Conservation (phyloP, 2,113 vertebrate species). For the Aspidoscelis tigris region DNA sequence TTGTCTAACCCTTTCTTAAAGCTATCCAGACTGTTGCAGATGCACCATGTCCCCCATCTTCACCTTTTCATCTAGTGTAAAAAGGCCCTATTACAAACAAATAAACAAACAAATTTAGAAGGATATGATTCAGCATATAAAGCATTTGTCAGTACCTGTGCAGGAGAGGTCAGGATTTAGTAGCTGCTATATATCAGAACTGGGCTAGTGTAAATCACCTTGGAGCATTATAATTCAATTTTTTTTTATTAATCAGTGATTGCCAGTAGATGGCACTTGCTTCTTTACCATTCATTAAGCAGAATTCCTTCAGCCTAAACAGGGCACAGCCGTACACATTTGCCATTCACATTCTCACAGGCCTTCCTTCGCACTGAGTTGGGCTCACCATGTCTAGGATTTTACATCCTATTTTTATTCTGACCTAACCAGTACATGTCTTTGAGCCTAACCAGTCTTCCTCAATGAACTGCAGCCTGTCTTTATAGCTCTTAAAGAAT, state of each 20-base stretch:
- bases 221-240: not conserved
- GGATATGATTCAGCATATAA: no score
- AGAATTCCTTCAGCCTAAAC: not conserved
- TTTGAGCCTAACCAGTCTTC: constrained; percentile 11
- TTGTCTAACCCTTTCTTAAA: no score
- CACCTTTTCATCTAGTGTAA: no score
- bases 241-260: not conserved
- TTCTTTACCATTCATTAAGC: constrained; percentile 3
- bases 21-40: no score
- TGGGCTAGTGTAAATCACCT: no score
- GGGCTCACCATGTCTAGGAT: not conserved
- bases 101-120: no score
- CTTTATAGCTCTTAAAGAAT: constrained; percentile 10
- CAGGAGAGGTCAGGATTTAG: no score
- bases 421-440: constrained; percentile 1
- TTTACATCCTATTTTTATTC: constrained; percentile 21
- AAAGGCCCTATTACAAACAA: no score
- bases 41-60: no score
- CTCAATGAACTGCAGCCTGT: not conserved
- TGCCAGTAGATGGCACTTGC: constrained; percentile 26
- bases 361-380: not conserved
- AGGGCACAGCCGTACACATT: not conserved
- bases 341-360: not conserved
- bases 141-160: no score
- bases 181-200: not conserved